Evolutionary conservation across 2,888 invertebrate species (phyloP), one percentile per base, ranked within the genome.

Genomic region (Cheilosia pagana): DNA sequence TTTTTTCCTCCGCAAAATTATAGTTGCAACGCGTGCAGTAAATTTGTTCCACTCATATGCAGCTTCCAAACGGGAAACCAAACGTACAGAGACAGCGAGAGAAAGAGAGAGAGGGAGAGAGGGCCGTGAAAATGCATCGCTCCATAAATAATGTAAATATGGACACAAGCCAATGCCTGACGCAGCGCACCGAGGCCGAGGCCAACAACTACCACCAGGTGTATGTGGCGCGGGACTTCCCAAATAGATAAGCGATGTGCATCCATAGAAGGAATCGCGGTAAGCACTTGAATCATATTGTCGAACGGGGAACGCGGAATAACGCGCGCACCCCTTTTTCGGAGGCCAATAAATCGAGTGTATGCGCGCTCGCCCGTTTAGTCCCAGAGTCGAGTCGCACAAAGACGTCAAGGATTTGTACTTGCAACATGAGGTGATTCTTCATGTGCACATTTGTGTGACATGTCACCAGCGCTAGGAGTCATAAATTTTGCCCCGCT

Each of bases 91-190:
- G 28, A 21, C 16, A 3, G 12, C 35, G 35, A 43, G 16, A 52
- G 35, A 39, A 41, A 10, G 50, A 23, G 23, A 57, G 35, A 43
- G 16, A 52, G 35, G 31, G 48, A 10, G 50, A 23, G 23, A 57
- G 62, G 71, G 81, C 85, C 85, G 75, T 85, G 75, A 75, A 85
- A 85, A 76, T 81, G 76, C 75, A 71, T 71, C 85, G 85, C 81
- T 85, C 85, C 85, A 85, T 85, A 85, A 85, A 85, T 85, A 85
- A 81, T 85, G 85, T 79, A 85, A 85, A 85, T 85, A 85, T 85
- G 85, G 85, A 81, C 75, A 81, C 85, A 85, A 75, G 81, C 75
- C 75, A 81, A 71, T 81, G 85, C 70, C 55, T 60, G 65, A 71
- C 85, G 68, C 60, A 70, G 63, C 59, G 41, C 74, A 67, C 48